Conservation (phyloP, 2,113 vertebrate genomes). For the Hippoglossus stenolepis region DNA sequence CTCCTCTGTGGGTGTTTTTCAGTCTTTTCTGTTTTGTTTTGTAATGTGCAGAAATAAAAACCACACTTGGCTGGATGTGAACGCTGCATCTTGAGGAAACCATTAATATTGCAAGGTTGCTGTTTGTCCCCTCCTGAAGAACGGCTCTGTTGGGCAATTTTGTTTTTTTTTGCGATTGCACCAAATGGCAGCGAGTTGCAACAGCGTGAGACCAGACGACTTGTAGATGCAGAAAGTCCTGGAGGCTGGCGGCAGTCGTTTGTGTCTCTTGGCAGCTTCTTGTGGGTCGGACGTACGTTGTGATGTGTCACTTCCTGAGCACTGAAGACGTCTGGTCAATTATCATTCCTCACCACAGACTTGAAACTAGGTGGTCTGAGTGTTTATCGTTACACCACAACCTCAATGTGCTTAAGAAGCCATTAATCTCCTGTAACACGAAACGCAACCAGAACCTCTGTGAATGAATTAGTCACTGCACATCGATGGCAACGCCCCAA, state of each 20-base stretch:
- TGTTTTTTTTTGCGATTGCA: neutral
- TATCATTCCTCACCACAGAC: no score
- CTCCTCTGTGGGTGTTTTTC: conserved; percentile 54
- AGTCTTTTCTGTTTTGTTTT: conserved; percentile 33
- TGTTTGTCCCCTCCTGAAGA: neutral
- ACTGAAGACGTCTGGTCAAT: no score
- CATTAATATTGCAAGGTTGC: conserved; percentile 1
- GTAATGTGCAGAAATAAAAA: conserved; percentile 54
- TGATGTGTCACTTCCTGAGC: neutral
- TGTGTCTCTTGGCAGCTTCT: neutral
- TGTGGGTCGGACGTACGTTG: no score
- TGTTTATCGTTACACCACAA: no score
- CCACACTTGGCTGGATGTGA: conserved; percentile 23
- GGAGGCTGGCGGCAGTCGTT: no score
- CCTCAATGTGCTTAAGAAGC: no score
- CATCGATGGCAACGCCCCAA: no score
- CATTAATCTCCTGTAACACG: no score
- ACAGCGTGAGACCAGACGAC: conserved; percentile 1
- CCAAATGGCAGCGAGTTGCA: conserved; percentile 10
- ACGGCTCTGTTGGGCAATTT: neutral
- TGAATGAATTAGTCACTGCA: no score
- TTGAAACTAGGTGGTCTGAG: no score
- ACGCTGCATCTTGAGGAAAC: conserved; percentile 5
- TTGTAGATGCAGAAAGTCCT: neutral
- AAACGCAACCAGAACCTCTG: no score